These are phyloP conservation scores for Latrodectus geometricus DNA, from an alignment of 1,140 invertebrate genomes.

Conservation along the genomic window DNA sequence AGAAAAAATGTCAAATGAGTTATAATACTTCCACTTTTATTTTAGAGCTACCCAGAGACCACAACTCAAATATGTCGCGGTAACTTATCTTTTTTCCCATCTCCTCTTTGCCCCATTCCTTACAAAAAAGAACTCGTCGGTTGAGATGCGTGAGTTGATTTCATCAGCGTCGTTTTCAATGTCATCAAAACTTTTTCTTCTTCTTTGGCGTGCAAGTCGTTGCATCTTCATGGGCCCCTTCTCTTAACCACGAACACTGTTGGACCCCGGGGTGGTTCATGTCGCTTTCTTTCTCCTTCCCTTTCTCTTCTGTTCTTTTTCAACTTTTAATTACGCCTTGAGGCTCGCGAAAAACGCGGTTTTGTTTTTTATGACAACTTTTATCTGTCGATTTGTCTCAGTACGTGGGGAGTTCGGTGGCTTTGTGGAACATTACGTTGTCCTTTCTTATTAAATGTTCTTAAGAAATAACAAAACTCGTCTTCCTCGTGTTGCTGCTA, in stretches of 20 bases:
- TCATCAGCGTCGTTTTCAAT: constrained; percentile 10
- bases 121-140: background rate
- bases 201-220: background rate
- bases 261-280: constrained; percentile 24
- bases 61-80: background rate
- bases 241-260: background rate
- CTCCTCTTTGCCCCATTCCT: background rate
- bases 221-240: constrained; percentile 4
- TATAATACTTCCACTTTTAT: too few relatives aligned
- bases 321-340: constrained; percentile 50
- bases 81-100: background rate
- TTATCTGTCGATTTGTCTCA: background rate
- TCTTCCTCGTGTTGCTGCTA: constrained; percentile 3
- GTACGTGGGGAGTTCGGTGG: constrained; percentile 17
- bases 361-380: constrained; percentile 31
- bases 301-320: constrained; percentile 14
- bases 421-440: constrained; percentile 16
- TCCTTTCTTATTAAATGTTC: constrained; percentile 19
- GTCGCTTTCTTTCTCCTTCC: constrained; percentile 14
- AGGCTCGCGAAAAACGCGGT: background rate
- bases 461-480: constrained; percentile 2
- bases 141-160: background rate
- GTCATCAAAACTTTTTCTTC: constrained; percentile 25
- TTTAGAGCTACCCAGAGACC: too few relatives aligned
- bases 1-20: too few relatives aligned